phyloP scores from a whole-genome alignment of 2,113 vertebrate species.

The Vulpes lagopus region DNA sequence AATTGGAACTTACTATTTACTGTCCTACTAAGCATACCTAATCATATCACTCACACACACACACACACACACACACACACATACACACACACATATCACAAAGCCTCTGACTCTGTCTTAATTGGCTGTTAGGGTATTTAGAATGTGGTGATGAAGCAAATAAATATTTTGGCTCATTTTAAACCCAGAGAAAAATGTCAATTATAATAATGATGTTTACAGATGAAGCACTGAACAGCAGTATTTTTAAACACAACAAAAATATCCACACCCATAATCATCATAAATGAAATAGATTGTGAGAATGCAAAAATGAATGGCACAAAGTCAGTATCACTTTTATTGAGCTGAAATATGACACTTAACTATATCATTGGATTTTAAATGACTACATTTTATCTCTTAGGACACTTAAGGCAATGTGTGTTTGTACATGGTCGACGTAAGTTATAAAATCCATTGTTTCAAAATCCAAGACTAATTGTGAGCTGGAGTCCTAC shows the following conservation, averaged over 20 bases:
- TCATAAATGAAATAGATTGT: slow-evolving; percentile 32
- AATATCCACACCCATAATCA: slow-evolving; percentile 40
- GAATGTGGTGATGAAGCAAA: slow-evolving; percentile 79
- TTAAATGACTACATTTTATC: neutral
- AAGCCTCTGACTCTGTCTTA: neutral
- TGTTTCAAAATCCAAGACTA: neutral
- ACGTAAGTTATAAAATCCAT: neutral
- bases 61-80: neutral
- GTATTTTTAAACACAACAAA: slow-evolving; percentile 71
- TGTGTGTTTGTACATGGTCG: slow-evolving; percentile 31
- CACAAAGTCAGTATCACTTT: slow-evolving; percentile 12
- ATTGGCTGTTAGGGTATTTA: neutral
- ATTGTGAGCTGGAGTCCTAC: neutral
- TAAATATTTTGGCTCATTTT: slow-evolving; percentile 77
- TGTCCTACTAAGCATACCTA: slow-evolving; percentile 47
- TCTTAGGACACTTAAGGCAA: neutral
- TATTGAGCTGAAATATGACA: neutral
- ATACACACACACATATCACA: neutral
- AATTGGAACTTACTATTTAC: slow-evolving; percentile 1
- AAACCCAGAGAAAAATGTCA: slow-evolving; percentile 68
- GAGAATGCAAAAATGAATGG: slow-evolving; percentile 50
- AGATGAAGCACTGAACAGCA: slow-evolving; percentile 56
- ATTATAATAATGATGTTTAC: slow-evolving; percentile 62
- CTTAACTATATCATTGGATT: neutral
- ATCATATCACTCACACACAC: neutral